Percentiles rank a stretch among this genome's conserved stretches.
Conservation (phyloP, 2,888 invertebrate species). For the Parapristionchus giblindavisi region DNA sequence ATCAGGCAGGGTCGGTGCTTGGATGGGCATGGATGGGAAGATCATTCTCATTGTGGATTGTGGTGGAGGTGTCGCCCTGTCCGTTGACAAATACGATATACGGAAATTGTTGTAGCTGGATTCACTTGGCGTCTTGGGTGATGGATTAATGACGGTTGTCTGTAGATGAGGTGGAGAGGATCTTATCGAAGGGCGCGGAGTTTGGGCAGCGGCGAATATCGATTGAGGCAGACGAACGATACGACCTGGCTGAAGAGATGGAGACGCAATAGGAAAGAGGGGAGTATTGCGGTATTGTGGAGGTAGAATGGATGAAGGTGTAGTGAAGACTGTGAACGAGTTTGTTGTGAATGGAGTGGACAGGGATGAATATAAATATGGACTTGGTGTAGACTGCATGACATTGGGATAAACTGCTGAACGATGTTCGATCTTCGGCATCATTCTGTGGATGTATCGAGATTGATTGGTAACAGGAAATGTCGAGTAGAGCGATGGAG, state of each 20-base stretch:
- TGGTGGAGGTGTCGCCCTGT: not conserved
- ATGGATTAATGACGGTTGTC: not conserved
- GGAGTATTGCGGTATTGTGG: not conserved
- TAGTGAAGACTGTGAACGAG: no score
- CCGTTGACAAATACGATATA: constrained; percentile 5
- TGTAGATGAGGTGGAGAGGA: not conserved
- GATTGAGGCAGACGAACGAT: not conserved
- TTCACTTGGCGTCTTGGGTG: not conserved
- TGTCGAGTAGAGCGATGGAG: no score
- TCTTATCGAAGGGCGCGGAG: not conserved
- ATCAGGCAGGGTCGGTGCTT: constrained; percentile 12
- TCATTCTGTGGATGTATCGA: constrained; percentile 19
- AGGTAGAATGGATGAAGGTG: not conserved
- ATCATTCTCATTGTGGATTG: no score
- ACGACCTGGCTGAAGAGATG: not conserved
- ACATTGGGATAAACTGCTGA: not conserved
- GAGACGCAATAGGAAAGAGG: constrained; percentile 16
- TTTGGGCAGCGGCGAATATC: not conserved
- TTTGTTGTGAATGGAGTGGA: no score
- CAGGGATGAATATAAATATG: not conserved
- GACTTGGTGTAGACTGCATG: not conserved
- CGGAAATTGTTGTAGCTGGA: not conserved
- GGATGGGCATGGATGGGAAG: not conserved
- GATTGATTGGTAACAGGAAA: not conserved
- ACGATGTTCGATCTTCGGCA: not conserved